Conservation (phyloP, 2,888 invertebrate species). For the Drosophila antonietae region DNA sequence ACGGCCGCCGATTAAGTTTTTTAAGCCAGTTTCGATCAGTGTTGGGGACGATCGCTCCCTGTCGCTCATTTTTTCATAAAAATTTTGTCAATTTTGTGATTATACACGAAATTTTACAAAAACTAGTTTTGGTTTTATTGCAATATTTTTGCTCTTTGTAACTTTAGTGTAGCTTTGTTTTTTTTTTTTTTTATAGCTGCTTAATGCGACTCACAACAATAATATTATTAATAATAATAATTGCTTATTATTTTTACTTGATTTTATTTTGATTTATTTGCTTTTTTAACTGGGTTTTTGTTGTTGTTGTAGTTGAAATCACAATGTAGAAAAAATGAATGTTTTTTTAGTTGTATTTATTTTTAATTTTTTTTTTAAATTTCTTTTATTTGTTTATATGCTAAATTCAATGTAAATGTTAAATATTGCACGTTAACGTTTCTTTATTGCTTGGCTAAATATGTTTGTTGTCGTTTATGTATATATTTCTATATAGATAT, state of each 20-base stretch:
- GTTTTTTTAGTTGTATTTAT: slow-evolving; percentile 7
- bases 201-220: slow-evolving; percentile 51
- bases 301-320: slow-evolving; percentile 45
- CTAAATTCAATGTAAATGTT: slow-evolving; percentile 71
- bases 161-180: slow-evolving; percentile 23
- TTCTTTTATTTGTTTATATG: slow-evolving; percentile 6
- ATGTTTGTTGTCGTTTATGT: slow-evolving; percentile 36
- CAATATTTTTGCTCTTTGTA: slow-evolving; percentile 7
- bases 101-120: slow-evolving; percentile 77
- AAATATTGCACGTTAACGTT: slow-evolving; percentile 79
- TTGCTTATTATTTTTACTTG: slow-evolving; percentile 36
- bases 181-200: slow-evolving; percentile 7
- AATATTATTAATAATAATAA: slow-evolving; percentile 33
- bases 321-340: slow-evolving; percentile 60
- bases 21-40: slow-evolving; percentile 93
- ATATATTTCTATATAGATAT: slow-evolving; percentile 14
- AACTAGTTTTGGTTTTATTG: slow-evolving; percentile 29
- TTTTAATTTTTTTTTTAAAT: not conserved
- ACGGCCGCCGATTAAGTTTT: slow-evolving; percentile 92
- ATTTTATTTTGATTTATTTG: slow-evolving; percentile 67
- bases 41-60: slow-evolving; percentile 95
- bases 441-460: slow-evolving; percentile 71
- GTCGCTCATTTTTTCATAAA: slow-evolving; percentile 90
- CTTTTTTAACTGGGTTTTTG: slow-evolving; percentile 15
- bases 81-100: slow-evolving; percentile 79